A percentile compares a stretch with the other conserved stretches of the same genome.
phyloP scores from a whole-genome alignment of 2,888 invertebrate species.

The Nymphalis c-album region DNA sequence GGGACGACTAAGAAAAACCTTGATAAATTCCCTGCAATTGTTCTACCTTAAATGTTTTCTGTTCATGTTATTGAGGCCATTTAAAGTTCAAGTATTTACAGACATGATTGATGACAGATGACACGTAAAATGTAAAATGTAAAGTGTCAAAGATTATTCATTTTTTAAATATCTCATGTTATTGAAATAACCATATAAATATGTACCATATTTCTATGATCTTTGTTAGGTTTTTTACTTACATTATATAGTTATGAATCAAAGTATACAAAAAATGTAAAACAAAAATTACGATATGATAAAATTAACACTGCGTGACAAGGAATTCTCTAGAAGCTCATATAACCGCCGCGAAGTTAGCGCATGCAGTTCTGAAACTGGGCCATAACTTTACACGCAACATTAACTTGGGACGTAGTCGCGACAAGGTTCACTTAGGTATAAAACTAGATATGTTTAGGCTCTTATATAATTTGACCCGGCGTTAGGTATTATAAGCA shows the following conservation, averaged over 20 bases:
- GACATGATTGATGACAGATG: no score
- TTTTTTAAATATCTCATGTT: no score
- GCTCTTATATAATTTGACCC: neutral
- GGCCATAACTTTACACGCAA: slow-evolving; percentile 76
- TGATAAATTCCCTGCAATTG: slow-evolving; percentile 41
- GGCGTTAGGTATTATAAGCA: neutral
- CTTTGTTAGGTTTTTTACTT: no score
- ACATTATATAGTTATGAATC: no score
- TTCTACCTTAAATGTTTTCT: slow-evolving; percentile 16
- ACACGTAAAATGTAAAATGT: no score
- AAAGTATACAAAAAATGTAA: neutral
- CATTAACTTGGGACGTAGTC: slow-evolving; percentile 71
- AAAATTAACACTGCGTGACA: slow-evolving; percentile 63
- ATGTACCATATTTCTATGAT: no score
- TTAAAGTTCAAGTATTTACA: no score
- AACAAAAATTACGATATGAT: slow-evolving; percentile 34
- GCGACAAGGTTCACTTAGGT: slow-evolving; percentile 54
- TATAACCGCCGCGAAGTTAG: slow-evolving; percentile 61
- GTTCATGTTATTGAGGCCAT: neutral
- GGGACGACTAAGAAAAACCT: slow-evolving; percentile 47
- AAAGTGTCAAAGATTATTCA: no score
- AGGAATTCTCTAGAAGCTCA: slow-evolving; percentile 62
- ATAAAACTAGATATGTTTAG: slow-evolving; percentile 28
- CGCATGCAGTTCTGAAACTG: slow-evolving; percentile 66
- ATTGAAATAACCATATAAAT: neutral